phyloP scores from a whole-genome alignment of 2,113 vertebrate genomes.

The Dromaius novaehollandiae region DNA sequence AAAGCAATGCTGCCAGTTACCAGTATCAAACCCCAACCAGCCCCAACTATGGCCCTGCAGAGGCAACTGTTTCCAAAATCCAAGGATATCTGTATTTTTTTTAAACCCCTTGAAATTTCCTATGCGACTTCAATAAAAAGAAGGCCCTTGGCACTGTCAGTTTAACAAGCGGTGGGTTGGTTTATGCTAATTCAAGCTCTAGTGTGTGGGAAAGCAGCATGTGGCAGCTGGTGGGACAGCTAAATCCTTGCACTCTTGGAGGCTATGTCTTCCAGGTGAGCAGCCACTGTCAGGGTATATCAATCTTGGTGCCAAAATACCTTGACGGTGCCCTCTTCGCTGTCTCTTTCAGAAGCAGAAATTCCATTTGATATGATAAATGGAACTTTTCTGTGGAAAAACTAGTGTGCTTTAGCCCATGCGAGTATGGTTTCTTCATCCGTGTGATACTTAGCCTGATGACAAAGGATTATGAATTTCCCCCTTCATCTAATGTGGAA shows the following conservation, averaged over 20 bases:
- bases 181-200: not conserved
- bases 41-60: not conserved
- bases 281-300: not conserved
- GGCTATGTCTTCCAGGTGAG: constrained; percentile 11
- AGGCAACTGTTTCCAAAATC: not conserved
- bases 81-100: not conserved
- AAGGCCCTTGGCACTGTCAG: not conserved
- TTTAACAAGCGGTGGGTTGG: not conserved
- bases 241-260: not conserved
- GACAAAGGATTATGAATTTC: not conserved
- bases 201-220: not conserved
- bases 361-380: constrained; percentile 5
- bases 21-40: not conserved
- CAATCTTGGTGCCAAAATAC: not conserved
- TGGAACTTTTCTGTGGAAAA: not conserved
- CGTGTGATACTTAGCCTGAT: not conserved
- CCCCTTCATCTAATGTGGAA: not conserved
- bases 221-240: not conserved
- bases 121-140: not conserved
- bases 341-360: not conserved
- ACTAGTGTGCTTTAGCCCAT: not conserved
- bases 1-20: not conserved
- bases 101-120: not conserved
- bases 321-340: not conserved
- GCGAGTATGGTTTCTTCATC: not conserved